A percentile compares a stretch with the other conserved stretches of the same genome.
Evolutionary conservation across 1,140 invertebrate genomes (phyloP).

Genomic region (Triops longicaudatus): DNA sequence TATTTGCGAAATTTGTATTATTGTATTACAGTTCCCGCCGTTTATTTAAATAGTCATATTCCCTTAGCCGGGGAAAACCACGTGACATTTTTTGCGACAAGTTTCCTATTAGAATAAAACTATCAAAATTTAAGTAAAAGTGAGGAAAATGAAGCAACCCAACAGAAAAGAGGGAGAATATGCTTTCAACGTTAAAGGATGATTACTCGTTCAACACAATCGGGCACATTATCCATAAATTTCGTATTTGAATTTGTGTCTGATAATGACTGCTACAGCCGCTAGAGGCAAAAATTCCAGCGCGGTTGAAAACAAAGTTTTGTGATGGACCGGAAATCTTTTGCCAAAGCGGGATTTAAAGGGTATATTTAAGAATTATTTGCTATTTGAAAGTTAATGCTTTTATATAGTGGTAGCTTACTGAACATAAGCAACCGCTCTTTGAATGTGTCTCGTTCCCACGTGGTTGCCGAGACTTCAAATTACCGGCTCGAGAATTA

Average conservation of each 20-base stretch:
- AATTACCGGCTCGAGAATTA: constrained; percentile 23
- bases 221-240: no score
- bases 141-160: no score
- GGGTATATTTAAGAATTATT: not conserved
- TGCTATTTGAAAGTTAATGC: not conserved
- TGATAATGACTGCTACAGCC: not conserved
- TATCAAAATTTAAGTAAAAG: no score
- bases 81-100: no score
- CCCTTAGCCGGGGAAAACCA: no score
- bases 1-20: no score
- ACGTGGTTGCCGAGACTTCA: constrained; percentile 24
- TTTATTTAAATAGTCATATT: no score
- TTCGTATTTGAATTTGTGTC: not conserved
- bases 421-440: constrained; percentile 23
- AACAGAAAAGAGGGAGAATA: no score
- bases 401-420: not conserved
- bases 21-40: no score
- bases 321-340: not conserved
- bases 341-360: not conserved
- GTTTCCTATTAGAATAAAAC: no score
- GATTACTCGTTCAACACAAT: no score
- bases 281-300: not conserved
- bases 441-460: constrained; percentile 21
- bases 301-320: constrained; percentile 10
- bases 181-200: no score